Base-by-base conservation (phyloP, 2,888 invertebrate species). In the Dryocosmus kuriphilus region DNA sequence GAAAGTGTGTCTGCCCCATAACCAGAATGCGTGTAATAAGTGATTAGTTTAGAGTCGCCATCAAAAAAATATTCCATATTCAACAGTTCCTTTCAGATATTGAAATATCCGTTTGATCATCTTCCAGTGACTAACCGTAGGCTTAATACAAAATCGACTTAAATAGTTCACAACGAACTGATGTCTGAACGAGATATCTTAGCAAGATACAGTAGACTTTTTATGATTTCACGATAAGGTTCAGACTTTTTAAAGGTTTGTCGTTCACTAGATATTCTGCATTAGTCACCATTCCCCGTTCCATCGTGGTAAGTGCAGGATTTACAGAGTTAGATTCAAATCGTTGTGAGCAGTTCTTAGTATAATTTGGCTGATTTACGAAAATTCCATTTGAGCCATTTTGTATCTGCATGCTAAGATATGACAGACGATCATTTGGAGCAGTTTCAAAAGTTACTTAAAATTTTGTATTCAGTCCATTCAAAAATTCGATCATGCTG, bases 81-180 rank as follows among this genome's bases (percentile, higher is more conserved):
- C 76, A 7, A 32, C 55, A 35, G 84, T 81, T 57, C 83, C 83
- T 62, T 76, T 82, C 57, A 85, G 30, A 46, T 85, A 85, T 76
- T 79, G 80, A 22, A 82, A 82, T 14, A 84, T 74, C 41, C 82
- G 74, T 60, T 81, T 83, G 1, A 82, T 74, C 79, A 82, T 84
- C 78, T 80, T 83, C 83, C 81, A 82, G 67, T 83, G 77, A 77
- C 81, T 81, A 16, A 24, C 46, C 77, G 74, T 79, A 3, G 78
- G 83, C 73, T 81, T 84, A 14, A 80, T 81, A 77, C 82, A 83
- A 73, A 76, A 80, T 27, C 83, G 75, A 78, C 85, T 87, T 22
- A 85, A 61, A 80, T 86, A 84, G 76, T 84, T 86, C 38, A 86
- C 86, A 19, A 83, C 77, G 80, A 84, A 87, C 83, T 83, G 32